Evolutionary conservation across 2,113 vertebrate genomes (phyloP), one percentile per base, ranked within the genome.

Genomic region (Neodontobutis hainanensis): DNA sequence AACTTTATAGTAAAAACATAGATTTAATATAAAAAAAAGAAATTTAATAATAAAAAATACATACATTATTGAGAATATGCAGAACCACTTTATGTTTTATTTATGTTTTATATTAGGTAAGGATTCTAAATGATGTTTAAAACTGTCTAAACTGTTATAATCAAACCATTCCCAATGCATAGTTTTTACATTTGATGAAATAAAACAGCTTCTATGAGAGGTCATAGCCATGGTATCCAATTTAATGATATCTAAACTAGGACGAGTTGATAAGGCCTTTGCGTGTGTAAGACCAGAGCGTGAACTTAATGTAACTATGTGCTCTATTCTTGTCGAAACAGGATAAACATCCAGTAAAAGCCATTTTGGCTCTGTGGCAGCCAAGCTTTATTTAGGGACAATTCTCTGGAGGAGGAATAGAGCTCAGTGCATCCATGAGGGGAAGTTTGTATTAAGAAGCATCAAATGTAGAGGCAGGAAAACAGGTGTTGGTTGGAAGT

Each of bases 251-350:
- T 27, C 59, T 60, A 44, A 70, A 58, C 61, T 16, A 60, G 53
- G 70, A 71, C 74, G 56, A 77, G 72, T 67, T 69, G 47, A 57
- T 42, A 63, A 64, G 51, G 44, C 61, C 36, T 48, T 53, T 57
- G 5, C 11, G 45, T 49, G 57, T 75, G 65, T 72, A 46, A 44
- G 65, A 84, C 82, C 67, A 73, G 27, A 70, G 72, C 76, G 80
- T 78, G 72, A 85, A 88, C 84, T 80, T 73, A 76, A 79, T 82
- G 70, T 68, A 85, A 85, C 67, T 79, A 73, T 87, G 72, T 47
- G 64, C 65, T 88, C 78, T 85, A 84, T 88, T 85, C 82, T 74
- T 63, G 84, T 70, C 49, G 35, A 44, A 73, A 5, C 65, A 51
- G 59, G 68, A 77, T 57, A 70, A 75, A 70, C 68, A 61, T 77